A percentile compares a stretch with the other conserved stretches of the same genome.
These are phyloP conservation scores for Esox masquinongy DNA, from an alignment of 2,797 vertebrate genomes.

Conservation along the genomic window DNA sequence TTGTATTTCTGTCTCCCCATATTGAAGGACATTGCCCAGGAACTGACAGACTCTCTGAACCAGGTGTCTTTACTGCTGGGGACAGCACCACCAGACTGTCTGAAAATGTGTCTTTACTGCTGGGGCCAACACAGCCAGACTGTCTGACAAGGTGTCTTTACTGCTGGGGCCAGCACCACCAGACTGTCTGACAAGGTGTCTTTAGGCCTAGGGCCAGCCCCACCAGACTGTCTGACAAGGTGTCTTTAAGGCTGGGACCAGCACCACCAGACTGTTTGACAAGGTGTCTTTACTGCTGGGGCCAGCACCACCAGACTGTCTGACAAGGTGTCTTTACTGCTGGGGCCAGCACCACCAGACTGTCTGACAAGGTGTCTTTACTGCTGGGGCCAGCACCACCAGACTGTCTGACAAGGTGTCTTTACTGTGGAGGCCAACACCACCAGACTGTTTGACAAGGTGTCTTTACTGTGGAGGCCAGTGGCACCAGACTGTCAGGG, in stretches of 20 bases:
- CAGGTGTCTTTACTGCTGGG: conserved; percentile 33
- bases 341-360: no score
- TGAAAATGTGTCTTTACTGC: conserved; percentile 39
- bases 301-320: no score
- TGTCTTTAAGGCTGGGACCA: no score
- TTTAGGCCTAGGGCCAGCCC: conserved; percentile 23
- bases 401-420: no score
- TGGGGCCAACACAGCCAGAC: conserved; percentile 24
- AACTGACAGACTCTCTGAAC: conserved; percentile 44
- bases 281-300: no score
- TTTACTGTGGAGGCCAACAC: no score
- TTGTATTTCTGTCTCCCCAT: neutral
- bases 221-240: conserved; percentile 33
- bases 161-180: no score
- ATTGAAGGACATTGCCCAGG: conserved; percentile 16
- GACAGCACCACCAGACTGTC: conserved; percentile 25
- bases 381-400: no score
- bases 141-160: conserved; percentile 40
- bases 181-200: no score
- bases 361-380: no score
- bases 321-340: no score
- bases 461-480: conserved; percentile 34
- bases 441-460: conserved; percentile 35
- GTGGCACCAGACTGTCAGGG: conserved; percentile 26
- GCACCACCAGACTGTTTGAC: no score